Evolutionary conservation across 2,797 vertebrate species (phyloP).

Genomic region (Uromys caudimaculatus): DNA sequence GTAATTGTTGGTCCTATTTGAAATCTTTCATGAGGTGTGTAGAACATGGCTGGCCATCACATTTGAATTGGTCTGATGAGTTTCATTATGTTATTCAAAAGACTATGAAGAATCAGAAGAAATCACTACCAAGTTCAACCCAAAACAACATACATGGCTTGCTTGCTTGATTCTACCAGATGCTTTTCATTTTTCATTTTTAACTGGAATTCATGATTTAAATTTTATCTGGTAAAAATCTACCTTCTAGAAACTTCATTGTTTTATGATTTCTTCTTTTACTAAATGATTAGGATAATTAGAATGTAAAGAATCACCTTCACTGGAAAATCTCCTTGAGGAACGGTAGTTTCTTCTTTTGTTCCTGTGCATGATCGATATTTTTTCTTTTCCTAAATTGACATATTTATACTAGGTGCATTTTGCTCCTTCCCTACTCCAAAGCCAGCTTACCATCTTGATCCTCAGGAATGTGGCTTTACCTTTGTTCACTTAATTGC

Average conservation of each 20-base stretch:
- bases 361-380: background rate
- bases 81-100: slow-evolving; percentile 1
- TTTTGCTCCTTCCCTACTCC: background rate
- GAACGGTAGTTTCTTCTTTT: background rate
- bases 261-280: background rate
- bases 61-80: background rate
- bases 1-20: slow-evolving; percentile 32
- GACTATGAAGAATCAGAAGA: background rate
- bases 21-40: slow-evolving; percentile 26
- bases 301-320: slow-evolving; percentile 17
- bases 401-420: background rate
- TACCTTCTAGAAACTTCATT: slow-evolving; percentile 41
- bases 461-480: background rate
- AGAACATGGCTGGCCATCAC: background rate
- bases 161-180: slow-evolving; percentile 23
- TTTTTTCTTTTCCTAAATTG: background rate
- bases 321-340: slow-evolving; percentile 9
- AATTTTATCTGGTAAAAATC: slow-evolving; percentile 44
- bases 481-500: background rate
- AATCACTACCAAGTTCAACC: slow-evolving; percentile 41
- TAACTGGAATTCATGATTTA: slow-evolving; percentile 57
- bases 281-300: slow-evolving; percentile 50
- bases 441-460: background rate
- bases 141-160: slow-evolving; percentile 27
- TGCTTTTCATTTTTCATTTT: slow-evolving; percentile 63